phyloP scores from a whole-genome alignment of 2,888 invertebrate species.

The Drosophila infuscata region DNA sequence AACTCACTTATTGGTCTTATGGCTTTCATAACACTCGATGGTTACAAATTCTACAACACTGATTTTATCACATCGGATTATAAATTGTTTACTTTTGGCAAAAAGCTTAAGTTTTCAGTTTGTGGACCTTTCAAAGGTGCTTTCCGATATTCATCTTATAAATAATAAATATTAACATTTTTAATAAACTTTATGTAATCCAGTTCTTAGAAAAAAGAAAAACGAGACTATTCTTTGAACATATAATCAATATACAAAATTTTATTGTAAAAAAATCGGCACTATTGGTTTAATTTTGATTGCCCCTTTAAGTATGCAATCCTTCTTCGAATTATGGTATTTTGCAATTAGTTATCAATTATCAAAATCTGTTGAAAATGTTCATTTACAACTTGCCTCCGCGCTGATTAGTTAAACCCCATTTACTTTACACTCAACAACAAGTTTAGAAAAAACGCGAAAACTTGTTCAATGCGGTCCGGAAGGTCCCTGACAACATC shows the following conservation, averaged over 20 bases:
- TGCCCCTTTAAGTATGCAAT: slow-evolving; percentile 48
- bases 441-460: slow-evolving; percentile 21
- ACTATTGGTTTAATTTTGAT: background rate
- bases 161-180: background rate
- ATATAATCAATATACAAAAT: background rate
- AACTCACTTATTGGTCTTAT: background rate
- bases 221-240: background rate
- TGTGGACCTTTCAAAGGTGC: background rate
- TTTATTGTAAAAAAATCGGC: background rate
- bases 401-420: background rate
- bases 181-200: background rate
- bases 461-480: slow-evolving; percentile 7
- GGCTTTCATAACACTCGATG: background rate
- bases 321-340: background rate
- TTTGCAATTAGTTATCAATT: slow-evolving; percentile 6
- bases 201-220: background rate
- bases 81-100: background rate
- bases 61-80: background rate
- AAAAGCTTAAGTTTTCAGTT: background rate
- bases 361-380: background rate
- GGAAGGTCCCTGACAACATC: background rate
- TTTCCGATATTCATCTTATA: background rate
- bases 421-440: background rate
- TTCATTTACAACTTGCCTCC: slow-evolving; percentile 1
- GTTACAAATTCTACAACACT: background rate